A percentile compares a stretch with the other conserved stretches of the same genome.
phyloP scores from a whole-genome alignment of 30 jellyfish, hydroid and myxozoan species.

The Chironex yamaguchii region DNA sequence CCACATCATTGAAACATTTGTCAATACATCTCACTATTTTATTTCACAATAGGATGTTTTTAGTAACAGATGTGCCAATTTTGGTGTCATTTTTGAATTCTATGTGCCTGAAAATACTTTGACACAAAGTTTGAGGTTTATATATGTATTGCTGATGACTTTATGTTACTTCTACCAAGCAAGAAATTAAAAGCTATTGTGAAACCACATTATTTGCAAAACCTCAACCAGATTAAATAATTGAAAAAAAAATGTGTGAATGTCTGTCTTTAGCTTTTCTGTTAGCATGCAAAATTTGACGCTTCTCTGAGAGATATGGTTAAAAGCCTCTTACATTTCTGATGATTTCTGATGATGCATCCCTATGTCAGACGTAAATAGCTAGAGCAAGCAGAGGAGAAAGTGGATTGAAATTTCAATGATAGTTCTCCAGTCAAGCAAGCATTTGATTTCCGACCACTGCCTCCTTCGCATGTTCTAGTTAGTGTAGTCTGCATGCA shows the following conservation, averaged over 20 bases:
- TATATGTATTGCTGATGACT: not conserved
- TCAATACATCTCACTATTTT: not conserved
- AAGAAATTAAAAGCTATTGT: not conserved
- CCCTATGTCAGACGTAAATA: too few species aligned
- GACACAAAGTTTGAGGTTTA: not conserved
- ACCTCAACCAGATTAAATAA: not conserved
- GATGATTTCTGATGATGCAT: too few species aligned
- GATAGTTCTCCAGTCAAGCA: too few species aligned
- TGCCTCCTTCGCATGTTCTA: too few species aligned
- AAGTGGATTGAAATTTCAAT: too few species aligned
- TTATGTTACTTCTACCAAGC: not conserved
- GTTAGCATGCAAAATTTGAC: not conserved
- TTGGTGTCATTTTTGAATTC: slow-evolving; percentile 11
- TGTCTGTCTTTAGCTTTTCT: not conserved
- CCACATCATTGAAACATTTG: not conserved
- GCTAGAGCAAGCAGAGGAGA: too few species aligned
- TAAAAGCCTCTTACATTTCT: too few species aligned
- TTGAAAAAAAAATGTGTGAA: not conserved
- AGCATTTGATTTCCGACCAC: too few species aligned
- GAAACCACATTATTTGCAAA: not conserved
- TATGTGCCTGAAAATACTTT: slow-evolving; percentile 23
- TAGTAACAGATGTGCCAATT: not conserved
- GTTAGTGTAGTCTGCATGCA: too few species aligned
- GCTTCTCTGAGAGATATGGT: slow-evolving; percentile 20
- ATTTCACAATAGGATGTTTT: not conserved